A percentile compares a stretch with the other conserved stretches of the same genome.
These are phyloP conservation scores for Pseudomyrmex flavicornis DNA, from an alignment of 1,140 invertebrate species.

Conservation along the genomic window DNA sequence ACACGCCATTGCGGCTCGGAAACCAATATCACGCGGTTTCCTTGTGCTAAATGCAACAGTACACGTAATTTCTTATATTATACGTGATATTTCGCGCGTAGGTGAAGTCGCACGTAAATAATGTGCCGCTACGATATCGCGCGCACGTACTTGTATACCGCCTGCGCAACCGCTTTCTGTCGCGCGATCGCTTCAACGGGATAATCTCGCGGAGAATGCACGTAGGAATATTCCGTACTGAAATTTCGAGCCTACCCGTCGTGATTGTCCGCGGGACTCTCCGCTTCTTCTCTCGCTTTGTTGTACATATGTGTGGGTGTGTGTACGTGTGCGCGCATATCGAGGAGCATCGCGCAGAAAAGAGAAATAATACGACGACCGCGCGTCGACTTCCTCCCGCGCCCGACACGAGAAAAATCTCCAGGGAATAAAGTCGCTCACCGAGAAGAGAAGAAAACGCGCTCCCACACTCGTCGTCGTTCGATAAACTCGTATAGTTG, in stretches of 20 bases:
- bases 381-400: conserved; percentile 8
- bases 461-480: conserved; percentile 44
- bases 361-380: conserved; percentile 42
- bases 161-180: not conserved
- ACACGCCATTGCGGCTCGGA: conserved; percentile 4
- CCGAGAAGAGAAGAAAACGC: conserved; percentile 1
- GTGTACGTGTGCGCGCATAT: conserved; percentile 17
- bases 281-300: conserved; percentile 5
- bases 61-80: conserved; percentile 18
- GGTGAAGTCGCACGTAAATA: conserved; percentile 1
- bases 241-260: not conserved
- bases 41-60: conserved; percentile 34
- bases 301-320: no score
- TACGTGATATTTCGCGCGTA: conserved; percentile 7
- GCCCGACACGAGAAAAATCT: conserved; percentile 35
- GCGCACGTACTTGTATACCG: not conserved
- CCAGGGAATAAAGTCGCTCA: conserved; percentile 7
- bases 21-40: conserved; percentile 40
- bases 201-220: conserved; percentile 4
- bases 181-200: not conserved
- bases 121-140: not conserved
- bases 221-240: not conserved
- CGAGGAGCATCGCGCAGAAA: conserved; percentile 55
- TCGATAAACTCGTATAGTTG: conserved; percentile 34
- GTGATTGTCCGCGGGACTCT: conserved; percentile 24